Conservation (phyloP, 2,888 invertebrate genomes). For the Platerodrilus igneus region DNA sequence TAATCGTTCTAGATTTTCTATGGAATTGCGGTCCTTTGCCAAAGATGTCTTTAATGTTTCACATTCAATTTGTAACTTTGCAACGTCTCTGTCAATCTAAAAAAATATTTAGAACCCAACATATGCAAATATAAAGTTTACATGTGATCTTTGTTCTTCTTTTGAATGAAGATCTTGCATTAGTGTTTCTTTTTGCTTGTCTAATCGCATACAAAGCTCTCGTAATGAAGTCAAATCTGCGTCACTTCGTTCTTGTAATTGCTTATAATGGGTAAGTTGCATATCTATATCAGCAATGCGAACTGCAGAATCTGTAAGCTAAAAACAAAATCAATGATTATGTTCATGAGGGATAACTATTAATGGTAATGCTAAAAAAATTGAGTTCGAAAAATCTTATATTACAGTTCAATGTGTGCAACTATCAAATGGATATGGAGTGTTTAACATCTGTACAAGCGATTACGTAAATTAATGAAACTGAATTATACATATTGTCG, state of each 20-base stretch:
- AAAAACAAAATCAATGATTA: too few relatives aligned
- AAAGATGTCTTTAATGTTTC: conserved; percentile 46
- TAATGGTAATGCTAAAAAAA: too few relatives aligned
- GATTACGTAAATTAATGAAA: too few relatives aligned
- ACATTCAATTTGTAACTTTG: conserved; percentile 49
- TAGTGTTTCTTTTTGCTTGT: conserved; percentile 63
- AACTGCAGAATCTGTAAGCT: conserved; percentile 42
- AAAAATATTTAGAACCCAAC: conserved; percentile 16
- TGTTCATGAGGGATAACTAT: too few relatives aligned
- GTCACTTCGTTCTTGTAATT: conserved; percentile 56
- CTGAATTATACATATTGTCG: too few relatives aligned
- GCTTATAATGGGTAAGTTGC: conserved; percentile 58
- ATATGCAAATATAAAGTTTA: conserved; percentile 28
- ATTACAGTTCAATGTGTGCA: too few relatives aligned
- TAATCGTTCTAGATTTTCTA: conserved; percentile 55
- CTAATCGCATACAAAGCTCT: conserved; percentile 59
- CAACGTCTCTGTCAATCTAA: conserved; percentile 52
- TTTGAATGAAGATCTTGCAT: conserved; percentile 53
- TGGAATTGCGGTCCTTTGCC: conserved; percentile 48
- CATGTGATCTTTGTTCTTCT: conserved; percentile 47
- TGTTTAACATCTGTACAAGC: too few relatives aligned
- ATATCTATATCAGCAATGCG: conserved; percentile 61
- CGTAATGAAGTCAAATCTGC: conserved; percentile 57
- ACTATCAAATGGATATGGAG: too few relatives aligned
- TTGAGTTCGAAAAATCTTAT: too few relatives aligned